Conservation (phyloP, 2,797 vertebrate species). For the Takifugu rubripes region DNA sequence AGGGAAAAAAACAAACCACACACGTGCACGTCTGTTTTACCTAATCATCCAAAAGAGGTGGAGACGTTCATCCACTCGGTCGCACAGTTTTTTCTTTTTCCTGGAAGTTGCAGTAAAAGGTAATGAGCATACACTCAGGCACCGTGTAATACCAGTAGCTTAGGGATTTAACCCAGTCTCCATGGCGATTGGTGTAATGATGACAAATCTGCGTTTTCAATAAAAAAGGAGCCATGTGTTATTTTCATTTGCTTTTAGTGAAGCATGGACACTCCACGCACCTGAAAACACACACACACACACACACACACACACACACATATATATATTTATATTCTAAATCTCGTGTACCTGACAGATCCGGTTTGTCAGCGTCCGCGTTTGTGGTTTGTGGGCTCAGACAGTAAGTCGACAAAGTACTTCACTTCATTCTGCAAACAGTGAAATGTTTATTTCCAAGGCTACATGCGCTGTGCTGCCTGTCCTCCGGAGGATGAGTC, state of each 20-base stretch:
- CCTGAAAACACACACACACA: no score
- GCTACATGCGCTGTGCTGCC: slow-evolving; percentile 69
- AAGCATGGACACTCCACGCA: no score
- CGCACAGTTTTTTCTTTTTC: slow-evolving; percentile 27
- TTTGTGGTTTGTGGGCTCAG: slow-evolving; percentile 45
- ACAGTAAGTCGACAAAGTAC: slow-evolving; percentile 59
- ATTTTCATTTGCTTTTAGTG: no score
- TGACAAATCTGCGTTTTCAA: slow-evolving; percentile 60
- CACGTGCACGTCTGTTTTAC: slow-evolving; percentile 49
- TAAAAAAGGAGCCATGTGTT: slow-evolving; percentile 5
- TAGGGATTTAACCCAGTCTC: slow-evolving; percentile 67
- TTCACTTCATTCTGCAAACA: slow-evolving; percentile 53
- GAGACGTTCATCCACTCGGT: slow-evolving; percentile 42
- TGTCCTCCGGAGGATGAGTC: slow-evolving; percentile 73
- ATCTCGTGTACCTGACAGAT: slow-evolving; percentile 16
- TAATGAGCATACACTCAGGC: slow-evolving; percentile 50
- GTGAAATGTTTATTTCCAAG: slow-evolving; percentile 71
- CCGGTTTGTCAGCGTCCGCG: slow-evolving; percentile 32
- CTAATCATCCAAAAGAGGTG: slow-evolving; percentile 36
- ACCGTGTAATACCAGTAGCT: slow-evolving; percentile 50
- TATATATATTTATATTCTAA: slow-evolving; percentile 1
- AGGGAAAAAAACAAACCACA: background rate
- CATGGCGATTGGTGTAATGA: slow-evolving; percentile 69
- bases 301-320: no score
- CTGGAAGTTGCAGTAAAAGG: slow-evolving; percentile 53